Evolutionary conservation across 2,797 vertebrate genomes (phyloP).

Genomic region (Semaprochilodus insignis): DNA sequence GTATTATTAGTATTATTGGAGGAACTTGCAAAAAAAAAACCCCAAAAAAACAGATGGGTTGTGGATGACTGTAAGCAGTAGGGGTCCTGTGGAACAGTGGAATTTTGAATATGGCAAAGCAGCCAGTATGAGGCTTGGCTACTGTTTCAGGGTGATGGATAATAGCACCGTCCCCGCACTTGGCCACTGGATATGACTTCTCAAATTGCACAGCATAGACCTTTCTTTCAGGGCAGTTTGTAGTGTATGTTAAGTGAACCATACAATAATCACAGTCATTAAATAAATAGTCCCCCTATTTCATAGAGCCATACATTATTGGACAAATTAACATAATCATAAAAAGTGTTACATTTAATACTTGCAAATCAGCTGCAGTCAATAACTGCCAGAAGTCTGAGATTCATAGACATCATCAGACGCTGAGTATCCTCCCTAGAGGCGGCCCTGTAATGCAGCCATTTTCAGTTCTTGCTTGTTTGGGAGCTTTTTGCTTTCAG

Average conservation of each 20-base stretch:
- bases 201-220: too few species aligned
- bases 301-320: background rate
- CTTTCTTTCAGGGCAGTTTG: background rate
- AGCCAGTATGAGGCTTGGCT: too few species aligned
- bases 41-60: too few species aligned
- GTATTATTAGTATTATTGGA: too few species aligned
- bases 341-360: background rate
- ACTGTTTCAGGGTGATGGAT: too few species aligned
- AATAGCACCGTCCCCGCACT: too few species aligned
- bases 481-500: background rate
- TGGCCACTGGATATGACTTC: too few species aligned
- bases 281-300: background rate
- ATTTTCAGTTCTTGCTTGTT: background rate
- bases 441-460: background rate
- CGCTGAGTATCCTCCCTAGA: background rate
- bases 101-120: too few species aligned
- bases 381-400: constrained; percentile 9
- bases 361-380: constrained; percentile 30
- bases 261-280: background rate
- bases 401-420: background rate
- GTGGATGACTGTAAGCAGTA: too few species aligned
- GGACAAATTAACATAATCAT: background rate
- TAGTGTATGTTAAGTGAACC: background rate
- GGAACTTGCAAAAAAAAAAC: too few species aligned
- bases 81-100: too few species aligned